Evolutionary conservation across 2,888 invertebrate species (phyloP).

Genomic region (Limnephilus lunatus): DNA sequence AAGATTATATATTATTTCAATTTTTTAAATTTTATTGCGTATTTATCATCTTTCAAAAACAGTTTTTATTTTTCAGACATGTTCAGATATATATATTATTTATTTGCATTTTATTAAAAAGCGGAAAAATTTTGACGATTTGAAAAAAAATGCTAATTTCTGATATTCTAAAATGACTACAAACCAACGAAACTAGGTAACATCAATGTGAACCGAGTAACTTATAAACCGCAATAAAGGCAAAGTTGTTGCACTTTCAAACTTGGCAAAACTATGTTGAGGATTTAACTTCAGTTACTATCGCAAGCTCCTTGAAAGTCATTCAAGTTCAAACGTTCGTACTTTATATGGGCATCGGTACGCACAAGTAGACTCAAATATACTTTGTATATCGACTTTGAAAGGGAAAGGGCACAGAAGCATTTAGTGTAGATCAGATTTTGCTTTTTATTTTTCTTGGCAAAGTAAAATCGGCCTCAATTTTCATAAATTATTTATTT

Average conservation of each 20-base stretch:
- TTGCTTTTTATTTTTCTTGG: neutral
- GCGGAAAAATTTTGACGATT: no score
- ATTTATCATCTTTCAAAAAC: no score
- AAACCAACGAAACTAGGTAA: neutral
- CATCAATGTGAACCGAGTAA: neutral
- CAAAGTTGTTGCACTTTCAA: slow-evolving; percentile 9
- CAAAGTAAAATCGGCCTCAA: neutral
- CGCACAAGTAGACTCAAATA: neutral
- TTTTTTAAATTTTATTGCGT: no score
- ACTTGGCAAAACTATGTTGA: neutral
- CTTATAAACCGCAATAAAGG: neutral
- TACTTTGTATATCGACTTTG: neutral
- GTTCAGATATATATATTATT: no score
- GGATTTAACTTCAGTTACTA: slow-evolving; percentile 21
- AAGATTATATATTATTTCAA: no score
- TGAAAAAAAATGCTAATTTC: no score
- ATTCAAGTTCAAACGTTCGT: slow-evolving; percentile 17
- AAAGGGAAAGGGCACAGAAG: neutral
- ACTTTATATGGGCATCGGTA: neutral
- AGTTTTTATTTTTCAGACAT: no score
- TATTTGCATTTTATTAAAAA: no score
- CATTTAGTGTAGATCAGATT: neutral
- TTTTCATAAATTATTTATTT: neutral
- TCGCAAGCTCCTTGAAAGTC: slow-evolving; percentile 22
- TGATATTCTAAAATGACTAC: neutral